phyloP scores from a whole-genome alignment of 2,797 vertebrate species.

The Trichosurus vulpecula region DNA sequence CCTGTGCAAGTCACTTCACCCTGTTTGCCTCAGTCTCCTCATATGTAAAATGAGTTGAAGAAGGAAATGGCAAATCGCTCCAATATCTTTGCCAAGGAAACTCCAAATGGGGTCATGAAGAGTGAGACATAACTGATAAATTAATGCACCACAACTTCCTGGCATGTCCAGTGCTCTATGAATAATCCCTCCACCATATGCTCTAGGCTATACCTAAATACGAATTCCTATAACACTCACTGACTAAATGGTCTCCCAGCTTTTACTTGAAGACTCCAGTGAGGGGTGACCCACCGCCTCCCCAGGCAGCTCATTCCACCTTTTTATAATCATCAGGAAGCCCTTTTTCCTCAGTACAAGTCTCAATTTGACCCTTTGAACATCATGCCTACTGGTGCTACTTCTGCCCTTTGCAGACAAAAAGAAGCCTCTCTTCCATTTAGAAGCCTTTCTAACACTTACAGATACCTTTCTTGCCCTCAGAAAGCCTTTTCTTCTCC shows the following conservation, averaged over 20 bases:
- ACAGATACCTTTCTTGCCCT: not conserved
- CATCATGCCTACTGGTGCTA: not conserved
- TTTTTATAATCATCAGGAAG: not conserved
- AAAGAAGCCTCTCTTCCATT: not conserved
- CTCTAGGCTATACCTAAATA: not conserved
- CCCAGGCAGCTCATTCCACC: not conserved
- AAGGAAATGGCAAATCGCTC: not conserved
- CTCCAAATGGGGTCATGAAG: not conserved
- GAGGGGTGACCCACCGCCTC: not conserved
- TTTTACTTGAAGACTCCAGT: not conserved
- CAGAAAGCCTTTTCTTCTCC: not conserved
- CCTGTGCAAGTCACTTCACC: not conserved
- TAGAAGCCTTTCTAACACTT: not conserved
- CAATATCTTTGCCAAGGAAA: not conserved
- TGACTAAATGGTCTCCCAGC: too few species aligned
- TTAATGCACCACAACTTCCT: not conserved
- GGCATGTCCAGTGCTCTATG: not conserved
- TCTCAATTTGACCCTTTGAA: not conserved
- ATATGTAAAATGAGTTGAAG: not conserved
- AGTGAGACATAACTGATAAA: not conserved
- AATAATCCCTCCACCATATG: not conserved
- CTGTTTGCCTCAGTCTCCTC: not conserved
- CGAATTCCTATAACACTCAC: not conserved
- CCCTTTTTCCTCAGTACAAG: not conserved
- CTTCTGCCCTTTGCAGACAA: not conserved